A percentile compares a stretch with the other conserved stretches of the same genome.
Evolutionary conservation across 2,888 invertebrate species (phyloP).

Genomic region (Bhutanitis thaidina): DNA sequence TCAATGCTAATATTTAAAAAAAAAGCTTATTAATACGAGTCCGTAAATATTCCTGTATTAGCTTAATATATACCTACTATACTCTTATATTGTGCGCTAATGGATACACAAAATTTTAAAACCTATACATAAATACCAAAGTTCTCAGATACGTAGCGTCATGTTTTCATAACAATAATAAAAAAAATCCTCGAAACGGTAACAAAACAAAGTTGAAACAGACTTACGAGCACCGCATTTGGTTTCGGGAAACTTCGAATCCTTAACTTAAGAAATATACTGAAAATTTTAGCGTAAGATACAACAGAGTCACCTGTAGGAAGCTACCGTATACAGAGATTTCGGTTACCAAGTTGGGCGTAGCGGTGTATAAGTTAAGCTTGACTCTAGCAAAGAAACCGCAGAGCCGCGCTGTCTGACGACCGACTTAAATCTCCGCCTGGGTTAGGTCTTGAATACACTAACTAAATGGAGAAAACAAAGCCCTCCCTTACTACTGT

Average conservation of each 20-base stretch:
- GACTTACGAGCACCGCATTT: slow-evolving; percentile 13
- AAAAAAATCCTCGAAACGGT: background rate
- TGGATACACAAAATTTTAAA: too few species aligned
- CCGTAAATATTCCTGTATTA: too few species aligned
- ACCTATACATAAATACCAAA: background rate
- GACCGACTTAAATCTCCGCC: slow-evolving; percentile 63
- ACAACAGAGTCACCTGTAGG: slow-evolving; percentile 65
- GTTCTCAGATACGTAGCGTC: background rate
- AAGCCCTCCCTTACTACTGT: slow-evolving; percentile 13
- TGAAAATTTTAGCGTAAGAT: slow-evolving; percentile 54
- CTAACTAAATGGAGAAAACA: slow-evolving; percentile 20
- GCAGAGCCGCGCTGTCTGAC: slow-evolving; percentile 63
- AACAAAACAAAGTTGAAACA: slow-evolving; percentile 12
- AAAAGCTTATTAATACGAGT: too few species aligned
- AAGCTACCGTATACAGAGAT: slow-evolving; percentile 55
- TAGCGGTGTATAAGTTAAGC: slow-evolving; percentile 59
- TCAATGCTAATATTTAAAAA: too few species aligned
- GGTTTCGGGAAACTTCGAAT: slow-evolving; percentile 15
- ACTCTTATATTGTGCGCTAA: too few species aligned
- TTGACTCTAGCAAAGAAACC: slow-evolving; percentile 72
- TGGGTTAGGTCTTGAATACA: slow-evolving; percentile 22
- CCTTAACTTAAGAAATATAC: slow-evolving; percentile 18
- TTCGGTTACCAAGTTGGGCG: slow-evolving; percentile 66
- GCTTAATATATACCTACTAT: too few species aligned
- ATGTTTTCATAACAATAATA: slow-evolving; percentile 7